Percentiles rank a stretch among this genome's conserved stretches.
phyloP scores from a whole-genome alignment of 2,888 invertebrate genomes.

The Bombylius discolor region DNA sequence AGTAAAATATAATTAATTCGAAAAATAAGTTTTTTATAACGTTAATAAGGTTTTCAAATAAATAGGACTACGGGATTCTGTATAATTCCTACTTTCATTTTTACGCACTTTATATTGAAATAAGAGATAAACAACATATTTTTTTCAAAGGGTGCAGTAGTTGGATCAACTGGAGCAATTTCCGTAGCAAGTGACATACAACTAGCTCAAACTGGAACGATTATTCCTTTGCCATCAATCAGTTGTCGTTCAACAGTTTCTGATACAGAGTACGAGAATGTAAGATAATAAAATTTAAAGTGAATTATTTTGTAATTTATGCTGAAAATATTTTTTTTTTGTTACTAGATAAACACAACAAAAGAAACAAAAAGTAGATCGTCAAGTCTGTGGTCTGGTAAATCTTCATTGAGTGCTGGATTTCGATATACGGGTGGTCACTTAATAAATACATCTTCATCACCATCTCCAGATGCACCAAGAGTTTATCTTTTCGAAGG shows the following conservation, averaged over 20 bases:
- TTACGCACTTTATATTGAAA: too few species aligned
- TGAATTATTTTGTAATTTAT: background rate
- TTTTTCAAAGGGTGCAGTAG: conserved; percentile 44
- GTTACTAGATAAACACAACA: conserved; percentile 31
- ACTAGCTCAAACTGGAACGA: conserved; percentile 45
- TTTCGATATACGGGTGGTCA: conserved; percentile 79
- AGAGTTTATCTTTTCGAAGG: conserved; percentile 90
- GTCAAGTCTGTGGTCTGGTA: conserved; percentile 83
- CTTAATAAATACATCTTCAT: conserved; percentile 68
- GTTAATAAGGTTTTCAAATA: too few species aligned
- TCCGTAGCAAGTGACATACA: conserved; percentile 39
- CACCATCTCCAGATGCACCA: conserved; percentile 81
- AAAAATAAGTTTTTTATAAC: too few species aligned
- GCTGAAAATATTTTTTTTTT: too few species aligned
- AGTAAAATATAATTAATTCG: too few species aligned
- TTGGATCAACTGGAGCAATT: conserved; percentile 47
- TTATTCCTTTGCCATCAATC: conserved; percentile 47
- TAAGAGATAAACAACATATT: too few species aligned
- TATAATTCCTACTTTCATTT: too few species aligned
- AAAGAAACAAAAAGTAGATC: conserved; percentile 64
- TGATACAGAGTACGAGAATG: conserved; percentile 85
- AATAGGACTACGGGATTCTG: too few species aligned
- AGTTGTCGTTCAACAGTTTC: conserved; percentile 80
- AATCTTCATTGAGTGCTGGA: conserved; percentile 76
- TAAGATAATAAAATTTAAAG: conserved; percentile 43